Evolutionary conservation across 2,797 vertebrate species (phyloP).

Genomic region (Naso thynnoides): DNA sequence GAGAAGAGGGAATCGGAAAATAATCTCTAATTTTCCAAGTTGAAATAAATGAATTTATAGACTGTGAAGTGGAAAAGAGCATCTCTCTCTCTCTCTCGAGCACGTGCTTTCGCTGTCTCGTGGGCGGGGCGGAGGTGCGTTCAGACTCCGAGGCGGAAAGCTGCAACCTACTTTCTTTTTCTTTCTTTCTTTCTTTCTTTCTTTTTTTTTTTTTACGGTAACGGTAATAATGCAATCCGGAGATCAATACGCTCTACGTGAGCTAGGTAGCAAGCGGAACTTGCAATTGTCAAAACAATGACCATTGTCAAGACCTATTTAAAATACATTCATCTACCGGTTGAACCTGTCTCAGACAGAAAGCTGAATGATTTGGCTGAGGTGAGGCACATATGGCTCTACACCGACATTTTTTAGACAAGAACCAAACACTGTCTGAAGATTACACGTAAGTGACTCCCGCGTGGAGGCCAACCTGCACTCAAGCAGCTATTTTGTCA

Average conservation of each 20-base stretch:
- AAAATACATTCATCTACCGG: not conserved
- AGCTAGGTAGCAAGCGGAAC: not conserved
- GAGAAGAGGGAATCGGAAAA: slow-evolving; percentile 74
- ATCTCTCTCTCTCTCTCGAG: slow-evolving; percentile 30
- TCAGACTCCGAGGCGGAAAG: not conserved
- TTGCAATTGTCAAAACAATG: not conserved
- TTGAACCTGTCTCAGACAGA: not conserved
- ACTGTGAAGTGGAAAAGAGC: slow-evolving; percentile 48
- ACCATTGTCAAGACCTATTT: not conserved
- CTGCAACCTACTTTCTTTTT: not conserved
- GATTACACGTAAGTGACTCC: not conserved
- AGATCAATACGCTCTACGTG: no score
- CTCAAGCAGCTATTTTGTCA: not conserved
- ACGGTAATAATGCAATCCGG: not conserved
- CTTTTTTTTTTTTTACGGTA: not conserved
- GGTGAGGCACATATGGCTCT: not conserved
- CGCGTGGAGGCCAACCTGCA: not conserved
- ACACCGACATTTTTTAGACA: not conserved
- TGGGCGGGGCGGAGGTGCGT: slow-evolving; percentile 9
- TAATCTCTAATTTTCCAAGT: slow-evolving; percentile 75
- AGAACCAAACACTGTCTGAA: not conserved
- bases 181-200: not conserved
- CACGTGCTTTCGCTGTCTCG: slow-evolving; percentile 29
- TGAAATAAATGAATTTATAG: slow-evolving; percentile 58
- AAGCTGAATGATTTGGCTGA: not conserved